Conservation (phyloP, 2,113 vertebrate species). For the Hucho hucho region DNA sequence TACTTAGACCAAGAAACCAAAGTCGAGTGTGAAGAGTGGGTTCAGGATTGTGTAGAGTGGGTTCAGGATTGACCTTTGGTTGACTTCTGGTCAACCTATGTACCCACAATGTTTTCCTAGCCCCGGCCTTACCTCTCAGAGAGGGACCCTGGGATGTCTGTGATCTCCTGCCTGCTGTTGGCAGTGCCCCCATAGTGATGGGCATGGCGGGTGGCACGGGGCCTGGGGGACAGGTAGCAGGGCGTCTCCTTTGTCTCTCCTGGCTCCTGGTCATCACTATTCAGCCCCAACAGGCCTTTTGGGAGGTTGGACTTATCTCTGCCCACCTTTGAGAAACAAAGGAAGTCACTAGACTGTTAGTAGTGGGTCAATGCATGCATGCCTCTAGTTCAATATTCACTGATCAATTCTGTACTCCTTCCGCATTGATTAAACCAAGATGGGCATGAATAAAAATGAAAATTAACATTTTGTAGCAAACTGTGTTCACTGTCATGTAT, state of each 20-base stretch:
- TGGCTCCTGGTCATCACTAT: constrained; percentile 64
- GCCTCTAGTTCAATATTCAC: too few relatives aligned
- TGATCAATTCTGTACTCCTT: too few relatives aligned
- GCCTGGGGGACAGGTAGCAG: constrained; percentile 79
- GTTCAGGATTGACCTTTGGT: background rate
- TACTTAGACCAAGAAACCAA: background rate
- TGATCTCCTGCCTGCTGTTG: constrained; percentile 89
- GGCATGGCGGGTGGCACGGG: constrained; percentile 70
- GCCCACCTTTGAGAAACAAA: constrained; percentile 67
- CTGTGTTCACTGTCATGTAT: background rate
- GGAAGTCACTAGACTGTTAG: background rate
- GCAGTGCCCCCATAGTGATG: constrained; percentile 84
- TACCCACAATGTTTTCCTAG: background rate
- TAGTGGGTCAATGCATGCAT: background rate
- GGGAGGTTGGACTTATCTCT: constrained; percentile 75
- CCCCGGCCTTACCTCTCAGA: constrained; percentile 74
- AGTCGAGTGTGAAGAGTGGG: background rate
- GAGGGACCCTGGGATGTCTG: constrained; percentile 77
- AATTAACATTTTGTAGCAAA: background rate
- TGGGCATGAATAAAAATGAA: too few relatives aligned
- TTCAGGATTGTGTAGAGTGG: background rate
- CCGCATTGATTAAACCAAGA: too few relatives aligned
- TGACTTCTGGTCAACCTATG: background rate
- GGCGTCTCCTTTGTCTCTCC: constrained; percentile 55
- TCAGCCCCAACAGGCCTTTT: constrained; percentile 65